phyloP scores from a whole-genome alignment of 2,797 vertebrate species.

The Rhodeus uyekii region DNA sequence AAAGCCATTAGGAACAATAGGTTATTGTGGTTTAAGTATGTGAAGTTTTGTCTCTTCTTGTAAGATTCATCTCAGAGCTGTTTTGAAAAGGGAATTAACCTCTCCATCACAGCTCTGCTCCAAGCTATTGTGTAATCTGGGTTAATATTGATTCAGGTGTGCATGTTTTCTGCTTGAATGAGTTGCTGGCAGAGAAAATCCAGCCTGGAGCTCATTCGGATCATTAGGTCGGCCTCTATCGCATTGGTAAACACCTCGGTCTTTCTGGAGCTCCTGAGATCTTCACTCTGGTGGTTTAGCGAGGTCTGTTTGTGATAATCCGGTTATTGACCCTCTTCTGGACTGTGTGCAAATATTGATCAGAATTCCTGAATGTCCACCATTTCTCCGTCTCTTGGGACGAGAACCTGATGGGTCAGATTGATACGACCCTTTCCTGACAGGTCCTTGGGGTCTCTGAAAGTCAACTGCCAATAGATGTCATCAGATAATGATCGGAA shows the following conservation, averaged over 20 bases:
- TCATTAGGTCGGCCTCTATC: background rate
- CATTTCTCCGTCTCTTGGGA: background rate
- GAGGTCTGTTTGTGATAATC: constrained; percentile 14
- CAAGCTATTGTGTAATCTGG: constrained; percentile 26
- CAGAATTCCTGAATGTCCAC: background rate
- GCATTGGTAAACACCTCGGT: background rate
- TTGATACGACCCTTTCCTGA: background rate
- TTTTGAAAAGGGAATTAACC: constrained; percentile 18
- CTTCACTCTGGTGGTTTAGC: background rate
- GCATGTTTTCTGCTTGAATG: constrained; percentile 32
- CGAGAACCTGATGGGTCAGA: background rate
- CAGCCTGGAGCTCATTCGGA: background rate
- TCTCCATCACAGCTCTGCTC: constrained; percentile 1
- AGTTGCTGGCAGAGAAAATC: constrained; percentile 18
- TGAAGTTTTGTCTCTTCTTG: constrained; percentile 6
- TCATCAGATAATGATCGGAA: background rate
- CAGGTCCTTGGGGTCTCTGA: constrained; percentile 5
- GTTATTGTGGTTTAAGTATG: constrained; percentile 18
- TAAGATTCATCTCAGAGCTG: background rate
- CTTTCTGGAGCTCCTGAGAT: background rate
- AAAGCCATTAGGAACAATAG: constrained; percentile 18
- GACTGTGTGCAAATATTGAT: constrained; percentile 36
- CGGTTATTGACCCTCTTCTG: constrained; percentile 31
- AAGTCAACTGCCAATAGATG: background rate
- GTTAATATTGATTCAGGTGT: constrained; percentile 48